A percentile compares a stretch with the other conserved stretches of the same genome.
Evolutionary conservation across 2,888 invertebrate species (phyloP).

Genomic region (Aporophyla lueneburgensis): DNA sequence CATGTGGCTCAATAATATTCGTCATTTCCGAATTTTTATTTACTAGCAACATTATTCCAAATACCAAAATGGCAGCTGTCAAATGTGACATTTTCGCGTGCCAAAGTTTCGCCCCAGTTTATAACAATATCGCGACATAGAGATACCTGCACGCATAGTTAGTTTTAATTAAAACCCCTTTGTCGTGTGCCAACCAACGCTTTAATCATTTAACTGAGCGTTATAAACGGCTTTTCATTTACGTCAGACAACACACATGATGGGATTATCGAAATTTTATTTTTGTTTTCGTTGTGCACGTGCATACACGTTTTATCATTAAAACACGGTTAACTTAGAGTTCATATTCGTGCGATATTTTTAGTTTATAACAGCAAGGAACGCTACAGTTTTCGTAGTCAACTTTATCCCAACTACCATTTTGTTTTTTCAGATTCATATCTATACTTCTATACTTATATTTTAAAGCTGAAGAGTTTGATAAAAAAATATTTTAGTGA

Average conservation of each 20-base stretch:
- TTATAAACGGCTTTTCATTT: slow-evolving; percentile 55
- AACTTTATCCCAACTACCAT: background rate
- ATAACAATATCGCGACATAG: slow-evolving; percentile 44
- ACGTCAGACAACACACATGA: slow-evolving; percentile 23
- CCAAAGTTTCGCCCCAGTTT: slow-evolving; percentile 40
- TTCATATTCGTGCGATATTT: background rate
- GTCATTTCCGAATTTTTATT: background rate
- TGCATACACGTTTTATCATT: slow-evolving; percentile 19
- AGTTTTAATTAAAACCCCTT: slow-evolving; percentile 64
- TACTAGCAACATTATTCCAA: slow-evolving; percentile 8
- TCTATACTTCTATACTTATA: too few species aligned
- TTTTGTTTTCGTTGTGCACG: background rate
- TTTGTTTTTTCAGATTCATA: background rate
- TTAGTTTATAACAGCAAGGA: background rate
- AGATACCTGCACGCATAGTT: slow-evolving; percentile 61
- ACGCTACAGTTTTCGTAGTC: background rate
- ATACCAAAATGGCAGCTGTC: slow-evolving; percentile 53
- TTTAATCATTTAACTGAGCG: slow-evolving; percentile 53
- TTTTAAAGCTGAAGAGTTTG: too few species aligned
- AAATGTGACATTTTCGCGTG: slow-evolving; percentile 51
- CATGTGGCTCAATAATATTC: background rate
- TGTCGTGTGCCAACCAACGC: slow-evolving; percentile 56
- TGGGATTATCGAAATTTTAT: slow-evolving; percentile 33
- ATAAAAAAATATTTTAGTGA: too few species aligned
- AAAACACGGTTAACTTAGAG: background rate